phyloP scores from a whole-genome alignment of 1,140 invertebrate genomes.

The Drosophila trapezifrons region DNA sequence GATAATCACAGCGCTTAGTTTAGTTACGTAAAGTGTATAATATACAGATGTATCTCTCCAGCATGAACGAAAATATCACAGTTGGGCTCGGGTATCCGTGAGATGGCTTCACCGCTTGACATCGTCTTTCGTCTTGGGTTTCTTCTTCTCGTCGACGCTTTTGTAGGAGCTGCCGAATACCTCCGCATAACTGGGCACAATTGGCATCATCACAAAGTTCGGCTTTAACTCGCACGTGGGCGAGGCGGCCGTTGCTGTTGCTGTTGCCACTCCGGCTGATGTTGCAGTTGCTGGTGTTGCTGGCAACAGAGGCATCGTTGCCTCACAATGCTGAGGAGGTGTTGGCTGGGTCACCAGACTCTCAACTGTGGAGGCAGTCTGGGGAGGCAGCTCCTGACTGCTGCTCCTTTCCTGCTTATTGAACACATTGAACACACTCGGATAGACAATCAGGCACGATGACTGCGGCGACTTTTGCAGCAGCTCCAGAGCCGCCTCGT shows the following conservation, averaged over 20 bases:
- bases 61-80: constrained; percentile 65
- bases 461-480: constrained; percentile 80
- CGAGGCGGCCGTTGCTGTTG: constrained; percentile 18
- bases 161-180: constrained; percentile 67
- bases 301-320: constrained; percentile 56
- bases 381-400: constrained; percentile 27
- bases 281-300: constrained; percentile 31
- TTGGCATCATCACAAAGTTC: constrained; percentile 62
- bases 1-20: constrained; percentile 75
- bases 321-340: constrained; percentile 47
- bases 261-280: too few relatives aligned
- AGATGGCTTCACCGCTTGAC: constrained; percentile 45
- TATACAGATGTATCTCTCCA: constrained; percentile 30
- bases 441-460: constrained; percentile 80
- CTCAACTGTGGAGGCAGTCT: constrained; percentile 18
- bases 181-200: constrained; percentile 74
- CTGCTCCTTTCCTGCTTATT: constrained; percentile 68
- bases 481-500: constrained; percentile 87
- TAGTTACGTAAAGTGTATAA: constrained; percentile 43
- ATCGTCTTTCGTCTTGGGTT: constrained; percentile 50
- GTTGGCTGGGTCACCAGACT: constrained; percentile 27
- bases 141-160: constrained; percentile 68
- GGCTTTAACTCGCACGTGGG: constrained; percentile 64
- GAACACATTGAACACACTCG: constrained; percentile 80
- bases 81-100: constrained; percentile 21